A percentile compares a stretch with the other conserved stretches of the same genome.
These are phyloP conservation scores for Spodoptera frugiperda DNA, from an alignment of 1,140 invertebrate genomes.

Conservation along the genomic window DNA sequence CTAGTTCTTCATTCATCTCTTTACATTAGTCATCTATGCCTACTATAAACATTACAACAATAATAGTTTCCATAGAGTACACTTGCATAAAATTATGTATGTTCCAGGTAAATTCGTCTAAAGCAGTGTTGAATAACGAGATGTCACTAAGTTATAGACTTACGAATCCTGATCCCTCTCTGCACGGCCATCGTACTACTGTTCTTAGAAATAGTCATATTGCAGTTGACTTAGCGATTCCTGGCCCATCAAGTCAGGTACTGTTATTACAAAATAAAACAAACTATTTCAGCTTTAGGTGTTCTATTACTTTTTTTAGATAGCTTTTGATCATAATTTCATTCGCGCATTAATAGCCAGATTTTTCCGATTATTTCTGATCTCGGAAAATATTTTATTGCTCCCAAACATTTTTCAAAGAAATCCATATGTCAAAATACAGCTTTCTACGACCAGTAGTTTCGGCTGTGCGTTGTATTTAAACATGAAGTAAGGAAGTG, in stretches of 20 bases:
- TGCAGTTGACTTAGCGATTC: constrained; percentile 69
- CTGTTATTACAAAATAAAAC: constrained; percentile 21
- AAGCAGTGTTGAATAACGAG: constrained; percentile 91
- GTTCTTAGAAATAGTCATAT: constrained; percentile 68
- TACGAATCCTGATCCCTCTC: constrained; percentile 72
- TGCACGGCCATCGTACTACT: constrained; percentile 65
- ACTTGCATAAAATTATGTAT: constrained; percentile 1
- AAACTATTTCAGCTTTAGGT: background rate
- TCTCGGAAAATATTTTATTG: too few relatives aligned
- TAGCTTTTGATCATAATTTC: too few relatives aligned
- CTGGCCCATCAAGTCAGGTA: constrained; percentile 76
- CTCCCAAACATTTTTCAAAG: too few relatives aligned
- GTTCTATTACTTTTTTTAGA: background rate
- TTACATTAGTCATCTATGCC: background rate
- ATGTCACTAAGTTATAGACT: constrained; percentile 83
- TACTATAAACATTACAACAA: background rate
- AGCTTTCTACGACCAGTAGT: too few relatives aligned
- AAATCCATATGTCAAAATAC: too few relatives aligned
- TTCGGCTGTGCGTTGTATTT: too few relatives aligned
- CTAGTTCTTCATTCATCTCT: too few relatives aligned
- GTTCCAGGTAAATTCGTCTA: constrained; percentile 91
- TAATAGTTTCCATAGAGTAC: background rate
- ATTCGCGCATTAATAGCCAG: too few relatives aligned
- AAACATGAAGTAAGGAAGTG: too few relatives aligned
- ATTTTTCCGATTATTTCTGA: too few relatives aligned